phyloP scores from a whole-genome alignment of 2,888 invertebrate genomes.

The Ennomos quercinarius region DNA sequence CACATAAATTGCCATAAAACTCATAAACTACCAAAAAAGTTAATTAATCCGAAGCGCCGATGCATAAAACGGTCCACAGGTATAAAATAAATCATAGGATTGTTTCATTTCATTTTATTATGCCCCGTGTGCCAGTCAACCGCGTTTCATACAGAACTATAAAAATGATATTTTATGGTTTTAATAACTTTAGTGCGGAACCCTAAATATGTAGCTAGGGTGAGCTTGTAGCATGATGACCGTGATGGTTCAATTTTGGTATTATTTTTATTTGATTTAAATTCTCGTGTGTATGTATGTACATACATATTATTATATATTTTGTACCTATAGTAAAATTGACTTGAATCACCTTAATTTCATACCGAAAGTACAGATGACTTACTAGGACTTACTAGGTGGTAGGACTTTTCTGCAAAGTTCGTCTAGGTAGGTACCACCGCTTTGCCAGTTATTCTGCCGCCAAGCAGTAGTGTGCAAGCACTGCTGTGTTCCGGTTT shows the following conservation, averaged over 20 bases:
- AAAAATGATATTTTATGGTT: constrained; percentile 68
- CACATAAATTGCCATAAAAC: constrained; percentile 29
- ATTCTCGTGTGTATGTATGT: no score
- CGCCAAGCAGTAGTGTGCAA: no score
- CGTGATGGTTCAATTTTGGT: constrained; percentile 33
- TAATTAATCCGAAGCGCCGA: constrained; percentile 23
- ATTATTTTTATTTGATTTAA: constrained; percentile 7
- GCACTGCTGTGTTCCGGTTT: no score
- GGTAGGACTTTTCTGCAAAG: no score
- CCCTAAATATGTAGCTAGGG: constrained; percentile 43
- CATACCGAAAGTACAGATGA: no score
- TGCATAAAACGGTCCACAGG: constrained; percentile 50
- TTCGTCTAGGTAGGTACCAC: no score
- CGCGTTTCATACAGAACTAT: constrained; percentile 67
- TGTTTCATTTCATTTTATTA: constrained; percentile 82
- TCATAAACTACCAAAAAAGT: constrained; percentile 28
- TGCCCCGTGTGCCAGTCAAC: constrained; percentile 66
- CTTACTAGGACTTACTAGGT: no score
- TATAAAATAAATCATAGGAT: constrained; percentile 79
- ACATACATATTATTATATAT: no score
- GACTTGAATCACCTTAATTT: no score
- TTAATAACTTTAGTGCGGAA: constrained; percentile 61
- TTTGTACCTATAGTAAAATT: no score
- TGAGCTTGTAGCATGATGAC: constrained; percentile 19
- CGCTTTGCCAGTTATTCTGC: no score